phyloP scores from a whole-genome alignment of 2,113 vertebrate genomes.

The Brevimyrus niger region DNA sequence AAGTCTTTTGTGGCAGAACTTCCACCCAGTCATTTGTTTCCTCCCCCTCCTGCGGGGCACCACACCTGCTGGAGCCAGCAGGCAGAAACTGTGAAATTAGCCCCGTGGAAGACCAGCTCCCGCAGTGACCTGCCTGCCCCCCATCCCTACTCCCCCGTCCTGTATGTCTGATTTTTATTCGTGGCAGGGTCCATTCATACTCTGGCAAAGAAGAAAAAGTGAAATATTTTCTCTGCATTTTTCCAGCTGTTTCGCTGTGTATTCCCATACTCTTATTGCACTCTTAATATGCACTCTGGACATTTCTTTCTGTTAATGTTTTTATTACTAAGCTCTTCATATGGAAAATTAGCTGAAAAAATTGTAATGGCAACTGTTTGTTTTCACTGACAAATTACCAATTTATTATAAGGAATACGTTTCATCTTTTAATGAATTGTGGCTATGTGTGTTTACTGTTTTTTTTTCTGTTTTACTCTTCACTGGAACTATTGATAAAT shows the following conservation, averaged over 20 bases:
- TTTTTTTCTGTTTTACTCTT: background rate
- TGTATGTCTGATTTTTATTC: background rate
- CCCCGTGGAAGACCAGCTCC: constrained; percentile 7
- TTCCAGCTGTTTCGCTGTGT: background rate
- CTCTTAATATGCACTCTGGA: background rate
- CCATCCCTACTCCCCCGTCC: background rate
- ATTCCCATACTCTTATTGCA: background rate
- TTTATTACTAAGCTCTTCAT: background rate
- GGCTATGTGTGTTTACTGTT: background rate
- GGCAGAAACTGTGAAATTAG: constrained; percentile 19
- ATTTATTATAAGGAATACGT: background rate
- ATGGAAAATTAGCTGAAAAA: background rate
- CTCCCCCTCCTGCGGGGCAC: background rate
- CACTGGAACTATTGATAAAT: background rate
- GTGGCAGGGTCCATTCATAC: background rate
- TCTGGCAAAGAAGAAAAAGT: background rate
- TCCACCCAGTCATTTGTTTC: constrained; percentile 15
- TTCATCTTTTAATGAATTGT: background rate
- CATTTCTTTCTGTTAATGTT: background rate
- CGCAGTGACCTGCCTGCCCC: background rate
- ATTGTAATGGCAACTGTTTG: background rate
- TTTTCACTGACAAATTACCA: background rate
- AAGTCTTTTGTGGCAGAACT: background rate
- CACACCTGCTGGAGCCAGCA: constrained; percentile 17
- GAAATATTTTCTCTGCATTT: background rate